Base-by-base conservation (phyloP, 2,797 vertebrate species). In the Sus cebifrons region DNA sequence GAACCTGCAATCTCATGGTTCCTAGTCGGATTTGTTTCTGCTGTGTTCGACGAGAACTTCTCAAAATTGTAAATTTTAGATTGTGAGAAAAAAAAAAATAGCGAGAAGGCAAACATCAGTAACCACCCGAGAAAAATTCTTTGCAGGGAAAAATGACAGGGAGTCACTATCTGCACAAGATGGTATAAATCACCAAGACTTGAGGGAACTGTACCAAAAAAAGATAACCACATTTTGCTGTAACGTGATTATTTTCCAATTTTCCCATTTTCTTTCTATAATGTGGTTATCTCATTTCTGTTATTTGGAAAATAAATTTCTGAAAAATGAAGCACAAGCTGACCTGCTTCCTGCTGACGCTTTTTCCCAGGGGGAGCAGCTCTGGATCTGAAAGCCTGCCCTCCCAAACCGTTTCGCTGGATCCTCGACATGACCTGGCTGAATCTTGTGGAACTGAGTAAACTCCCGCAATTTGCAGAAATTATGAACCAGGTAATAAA, bases 401-500 rank as follows among this genome's bases (percentile, higher is more conserved):
- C 99, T 44, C 56, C 98, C 32, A 99, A 99, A 90, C 99, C 99
- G 0, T 98, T 98, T 82, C 98, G 96, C 36, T 99, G 99, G 99
- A 99, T 99, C 96, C 99, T 99, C 56, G 99, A 99, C 84, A 98
- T 99, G 98, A 98, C 98, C 0, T 99, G 99, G 99, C 97, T 99
- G 87, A 99, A 99, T 96, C 93, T 99, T 5, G 99, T 99, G 62
- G 99, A 99, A 98, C 96, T 99, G 95, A 99, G 98, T 92, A 99
- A 99, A 97, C 97, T 99, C 81, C 97, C 98, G 20, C 98, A 98
- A 23, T 99, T 99, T 97, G 83, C 92, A 94, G 97, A 98, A 86
- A 99, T 99, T 95, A 97, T 99, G 98, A 97, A 98, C 90, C 99
- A 99, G 98, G 99, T 99, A 97, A 82, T 15, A 10, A 82, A 71